Evolutionary conservation across 2,797 vertebrate genomes (phyloP), one percentile per base, ranked within the genome.

Genomic region (Echeneis naucrates): DNA sequence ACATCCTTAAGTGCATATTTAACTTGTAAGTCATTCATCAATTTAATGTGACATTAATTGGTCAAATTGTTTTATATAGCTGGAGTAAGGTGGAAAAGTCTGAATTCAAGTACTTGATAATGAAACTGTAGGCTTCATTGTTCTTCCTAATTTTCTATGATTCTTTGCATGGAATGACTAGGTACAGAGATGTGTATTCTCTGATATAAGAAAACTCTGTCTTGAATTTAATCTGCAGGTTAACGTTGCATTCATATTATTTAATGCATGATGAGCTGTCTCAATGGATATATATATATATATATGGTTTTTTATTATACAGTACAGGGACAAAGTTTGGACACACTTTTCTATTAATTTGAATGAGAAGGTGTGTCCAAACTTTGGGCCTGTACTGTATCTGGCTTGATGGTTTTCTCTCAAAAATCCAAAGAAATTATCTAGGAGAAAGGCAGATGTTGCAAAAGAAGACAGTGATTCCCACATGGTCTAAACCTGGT

Each of bases 351-450:
- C n/a, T n/a, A n/a, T n/a, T n/a, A n/a, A n/a, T n/a, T n/a, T n/a
- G n/a, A n/a, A n/a, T n/a, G n/a, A n/a, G n/a, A n/a, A n/a, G n/a
- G n/a, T n/a, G n/a, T n/a, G n/a, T n/a, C n/a, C n/a, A n/a, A n/a
- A n/a, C n/a, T n/a, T n/a, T n/a, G n/a, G n/a, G n/a, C n/a, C n/a
- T n/a, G n/a, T n/a, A n/a, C n/a, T n/a, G n/a, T n/a, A n/a, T n/a
- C n/a, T n/a, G n/a, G n/a, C 19, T 11, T 8, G 8, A n/a, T 44
- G 17, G 24, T 35, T 37, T 19, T 24, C 26, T 42, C 8, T 61
- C 17, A 47, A 44, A 32, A 44, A 27, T 53, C 32, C 21, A 75
- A 40, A 32, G n/a, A 32, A 59, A 51, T 58, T 45, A 24, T 44
- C 44, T 9, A 21, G 50, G 27, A 45, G 47, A 7, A 37, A 54